A percentile compares a stretch with the other conserved stretches of the same genome.
Conservation (phyloP, 2,888 invertebrate genomes). For the Thecophora atra region DNA sequence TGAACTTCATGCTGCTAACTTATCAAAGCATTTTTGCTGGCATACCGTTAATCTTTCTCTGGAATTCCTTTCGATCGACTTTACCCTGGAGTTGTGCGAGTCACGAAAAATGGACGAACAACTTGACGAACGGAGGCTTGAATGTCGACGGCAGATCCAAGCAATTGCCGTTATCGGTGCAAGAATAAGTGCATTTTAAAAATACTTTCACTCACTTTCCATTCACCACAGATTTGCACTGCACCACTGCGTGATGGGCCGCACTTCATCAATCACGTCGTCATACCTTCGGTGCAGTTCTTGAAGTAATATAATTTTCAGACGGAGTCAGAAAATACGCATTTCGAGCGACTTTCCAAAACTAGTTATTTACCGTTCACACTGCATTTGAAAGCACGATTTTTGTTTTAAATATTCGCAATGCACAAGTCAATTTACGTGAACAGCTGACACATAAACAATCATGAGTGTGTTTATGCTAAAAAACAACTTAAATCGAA, state of each 20-base stretch:
- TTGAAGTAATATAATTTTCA: no score
- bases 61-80: slow-evolving; percentile 73
- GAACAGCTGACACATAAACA: no score
- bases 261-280: neutral
- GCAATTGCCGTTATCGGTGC: slow-evolving; percentile 3
- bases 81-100: slow-evolving; percentile 85
- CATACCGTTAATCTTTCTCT: slow-evolving; percentile 82
- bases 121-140: no score
- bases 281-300: slow-evolving; percentile 54
- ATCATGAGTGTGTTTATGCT: no score
- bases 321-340: no score
- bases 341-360: no score
- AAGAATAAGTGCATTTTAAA: neutral
- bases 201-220: neutral
- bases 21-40: slow-evolving; percentile 86
- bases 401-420: no score
- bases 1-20: slow-evolving; percentile 79
- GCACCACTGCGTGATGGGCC: neutral
- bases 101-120: slow-evolving; percentile 44
- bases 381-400: no score
- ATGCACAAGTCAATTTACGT: no score
- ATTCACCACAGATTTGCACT: slow-evolving; percentile 5
- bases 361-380: no score
- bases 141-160: no score
- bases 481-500: no score